A percentile compares a stretch with the other conserved stretches of the same genome.
phyloP scores from a whole-genome alignment of 2,797 vertebrate genomes.

The Florisuga fusca region DNA sequence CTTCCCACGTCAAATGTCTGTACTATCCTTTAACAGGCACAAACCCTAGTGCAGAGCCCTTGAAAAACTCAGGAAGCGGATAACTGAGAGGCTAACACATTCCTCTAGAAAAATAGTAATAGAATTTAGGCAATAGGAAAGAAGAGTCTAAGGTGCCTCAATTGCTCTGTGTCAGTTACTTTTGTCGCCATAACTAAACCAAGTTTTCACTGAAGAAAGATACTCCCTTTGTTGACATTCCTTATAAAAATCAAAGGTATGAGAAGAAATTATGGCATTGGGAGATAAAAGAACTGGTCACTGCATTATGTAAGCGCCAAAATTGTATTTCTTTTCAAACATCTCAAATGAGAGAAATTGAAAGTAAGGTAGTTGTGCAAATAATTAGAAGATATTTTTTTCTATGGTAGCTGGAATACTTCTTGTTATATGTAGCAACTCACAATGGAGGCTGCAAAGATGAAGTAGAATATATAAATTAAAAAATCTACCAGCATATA shows the following conservation, averaged over 20 bases:
- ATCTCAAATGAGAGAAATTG: not conserved
- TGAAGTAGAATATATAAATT: not conserved
- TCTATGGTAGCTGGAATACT: not conserved
- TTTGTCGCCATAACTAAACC: not conserved
- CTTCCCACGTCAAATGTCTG: not conserved
- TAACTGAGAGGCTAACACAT: not conserved
- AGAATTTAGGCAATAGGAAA: not conserved
- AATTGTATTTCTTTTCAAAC: not conserved
- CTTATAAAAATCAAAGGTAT: not conserved
- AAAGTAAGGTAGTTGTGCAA: not conserved
- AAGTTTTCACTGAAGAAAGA: not conserved
- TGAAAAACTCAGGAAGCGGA: not conserved
- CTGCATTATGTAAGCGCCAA: not conserved
- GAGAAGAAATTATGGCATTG: not conserved
- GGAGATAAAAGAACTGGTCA: not conserved
- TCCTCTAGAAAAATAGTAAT: not conserved
- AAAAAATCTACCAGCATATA: not conserved
- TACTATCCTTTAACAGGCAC: not conserved
- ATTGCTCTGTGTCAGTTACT: not conserved
- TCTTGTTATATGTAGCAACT: not conserved
- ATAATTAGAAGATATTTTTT: not conserved
- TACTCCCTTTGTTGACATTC: not conserved
- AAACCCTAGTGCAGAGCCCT: not conserved
- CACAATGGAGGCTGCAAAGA: not conserved
- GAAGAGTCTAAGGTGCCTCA: not conserved